phyloP scores from a whole-genome alignment of 2,888 invertebrate species.

The Graphium colonna region DNA sequence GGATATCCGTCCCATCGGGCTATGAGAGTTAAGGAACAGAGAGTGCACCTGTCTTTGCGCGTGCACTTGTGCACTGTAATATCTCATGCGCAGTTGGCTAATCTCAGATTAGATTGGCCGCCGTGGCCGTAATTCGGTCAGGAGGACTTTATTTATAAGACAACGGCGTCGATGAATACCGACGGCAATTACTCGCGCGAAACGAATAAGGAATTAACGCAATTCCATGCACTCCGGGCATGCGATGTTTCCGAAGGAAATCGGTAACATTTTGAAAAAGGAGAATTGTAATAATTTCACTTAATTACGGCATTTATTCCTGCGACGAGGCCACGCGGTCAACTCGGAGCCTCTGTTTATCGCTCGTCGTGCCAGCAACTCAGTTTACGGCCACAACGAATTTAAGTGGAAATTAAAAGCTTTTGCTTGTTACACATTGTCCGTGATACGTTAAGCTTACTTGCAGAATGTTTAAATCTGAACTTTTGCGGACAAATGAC shows the following conservation, averaged over 20 bases:
- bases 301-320: slow-evolving; percentile 75
- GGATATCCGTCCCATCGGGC: too few relatives aligned
- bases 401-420: slow-evolving; percentile 59
- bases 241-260: slow-evolving; percentile 37
- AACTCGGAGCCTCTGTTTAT: slow-evolving; percentile 58
- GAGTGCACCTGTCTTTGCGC: too few relatives aligned
- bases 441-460: background rate
- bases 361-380: slow-evolving; percentile 37
- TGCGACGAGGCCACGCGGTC: slow-evolving; percentile 53
- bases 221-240: slow-evolving; percentile 21
- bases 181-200: slow-evolving; percentile 15
- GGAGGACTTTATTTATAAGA: too few relatives aligned
- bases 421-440: slow-evolving; percentile 51
- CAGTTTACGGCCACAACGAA: slow-evolving; percentile 53
- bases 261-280: slow-evolving; percentile 68
- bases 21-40: too few relatives aligned
- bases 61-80: too few relatives aligned
- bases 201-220: slow-evolving; percentile 21
- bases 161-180: slow-evolving; percentile 8
- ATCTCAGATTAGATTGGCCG: too few relatives aligned
- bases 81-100: too few relatives aligned
- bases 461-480: background rate
- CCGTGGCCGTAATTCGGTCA: too few relatives aligned
- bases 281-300: slow-evolving; percentile 76
- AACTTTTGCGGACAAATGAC: background rate